These are phyloP conservation scores for Epinephelus cyanopodus DNA, from an alignment of 2,113 vertebrate species.

Conservation along the genomic window DNA sequence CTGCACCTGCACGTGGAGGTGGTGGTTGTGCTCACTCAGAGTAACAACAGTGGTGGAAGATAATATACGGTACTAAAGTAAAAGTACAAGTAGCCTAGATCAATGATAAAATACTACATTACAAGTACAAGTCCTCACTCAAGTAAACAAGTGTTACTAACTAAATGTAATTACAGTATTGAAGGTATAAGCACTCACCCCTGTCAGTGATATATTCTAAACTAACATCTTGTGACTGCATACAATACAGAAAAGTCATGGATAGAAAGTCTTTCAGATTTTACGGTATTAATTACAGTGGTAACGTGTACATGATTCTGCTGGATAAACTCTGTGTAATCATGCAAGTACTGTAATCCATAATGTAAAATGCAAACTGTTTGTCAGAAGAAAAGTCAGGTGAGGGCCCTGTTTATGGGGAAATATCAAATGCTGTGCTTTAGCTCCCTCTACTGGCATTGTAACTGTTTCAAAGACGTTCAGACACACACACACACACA, in stretches of 20 bases:
- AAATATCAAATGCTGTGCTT: not conserved
- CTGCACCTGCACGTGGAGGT: not conserved
- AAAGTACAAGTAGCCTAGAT: too few relatives aligned
- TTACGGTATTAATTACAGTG: not conserved
- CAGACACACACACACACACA: slow-evolving; percentile 3
- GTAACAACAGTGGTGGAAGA: not conserved
- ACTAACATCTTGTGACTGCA: not conserved
- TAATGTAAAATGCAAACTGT: not conserved
- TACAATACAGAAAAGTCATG: not conserved
- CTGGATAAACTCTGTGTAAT: not conserved
- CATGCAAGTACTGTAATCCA: not conserved
- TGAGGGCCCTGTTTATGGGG: not conserved
- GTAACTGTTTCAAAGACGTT: too few relatives aligned
- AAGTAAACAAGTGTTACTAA: too few relatives aligned
- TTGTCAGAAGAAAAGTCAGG: not conserved
- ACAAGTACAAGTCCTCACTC: too few relatives aligned
- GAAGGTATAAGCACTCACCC: not conserved
- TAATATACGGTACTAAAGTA: too few relatives aligned
- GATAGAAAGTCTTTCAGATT: not conserved
- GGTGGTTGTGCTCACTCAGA: too few relatives aligned
- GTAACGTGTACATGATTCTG: too few relatives aligned
- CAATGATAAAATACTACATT: too few relatives aligned
- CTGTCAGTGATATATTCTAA: not conserved
- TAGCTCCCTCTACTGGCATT: slow-evolving; percentile 35
- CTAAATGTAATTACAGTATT: not conserved